Conservation (phyloP, 2,113 vertebrate genomes). For the Neotoma lepida region DNA sequence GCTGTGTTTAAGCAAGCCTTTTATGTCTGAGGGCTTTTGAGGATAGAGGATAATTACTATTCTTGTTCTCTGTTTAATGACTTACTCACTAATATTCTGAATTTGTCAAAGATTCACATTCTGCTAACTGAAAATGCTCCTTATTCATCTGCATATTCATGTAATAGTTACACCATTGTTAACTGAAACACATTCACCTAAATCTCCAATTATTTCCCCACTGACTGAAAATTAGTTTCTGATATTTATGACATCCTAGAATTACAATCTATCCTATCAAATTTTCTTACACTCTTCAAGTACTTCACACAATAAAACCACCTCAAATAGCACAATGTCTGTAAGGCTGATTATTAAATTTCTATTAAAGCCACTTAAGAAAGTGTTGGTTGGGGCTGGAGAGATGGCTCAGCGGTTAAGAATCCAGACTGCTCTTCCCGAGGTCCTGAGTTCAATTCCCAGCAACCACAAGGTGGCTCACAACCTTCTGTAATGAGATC, state of each 20-base stretch:
- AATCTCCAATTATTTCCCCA: slow-evolving; percentile 1
- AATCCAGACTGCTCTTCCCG: not conserved
- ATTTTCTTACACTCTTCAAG: slow-evolving; percentile 26
- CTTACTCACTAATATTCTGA: not conserved
- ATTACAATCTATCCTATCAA: not conserved
- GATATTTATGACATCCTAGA: slow-evolving; percentile 9
- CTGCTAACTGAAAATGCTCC: not conserved
- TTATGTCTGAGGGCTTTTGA: slow-evolving; percentile 22
- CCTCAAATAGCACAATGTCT: not conserved
- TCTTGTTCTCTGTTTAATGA: not conserved
- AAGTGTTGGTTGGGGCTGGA: not conserved
- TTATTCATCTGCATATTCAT: not conserved
- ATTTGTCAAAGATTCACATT: slow-evolving; percentile 29
- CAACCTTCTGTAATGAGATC: too few species aligned
- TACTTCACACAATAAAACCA: slow-evolving; percentile 9
- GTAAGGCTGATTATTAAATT: slow-evolving; percentile 25
- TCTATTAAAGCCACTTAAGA: not conserved
- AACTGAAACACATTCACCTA: not conserved
- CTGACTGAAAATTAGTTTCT: not conserved
- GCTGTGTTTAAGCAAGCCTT: not conserved
- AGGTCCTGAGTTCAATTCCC: not conserved
- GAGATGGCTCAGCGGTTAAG: not conserved
- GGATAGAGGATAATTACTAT: not conserved
- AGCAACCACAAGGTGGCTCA: not conserved
- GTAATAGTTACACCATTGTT: not conserved